Evolutionary conservation across 2,888 invertebrate genomes (phyloP), one percentile per base, ranked within the genome.

Genomic region (Amblyteles armatorius): DNA sequence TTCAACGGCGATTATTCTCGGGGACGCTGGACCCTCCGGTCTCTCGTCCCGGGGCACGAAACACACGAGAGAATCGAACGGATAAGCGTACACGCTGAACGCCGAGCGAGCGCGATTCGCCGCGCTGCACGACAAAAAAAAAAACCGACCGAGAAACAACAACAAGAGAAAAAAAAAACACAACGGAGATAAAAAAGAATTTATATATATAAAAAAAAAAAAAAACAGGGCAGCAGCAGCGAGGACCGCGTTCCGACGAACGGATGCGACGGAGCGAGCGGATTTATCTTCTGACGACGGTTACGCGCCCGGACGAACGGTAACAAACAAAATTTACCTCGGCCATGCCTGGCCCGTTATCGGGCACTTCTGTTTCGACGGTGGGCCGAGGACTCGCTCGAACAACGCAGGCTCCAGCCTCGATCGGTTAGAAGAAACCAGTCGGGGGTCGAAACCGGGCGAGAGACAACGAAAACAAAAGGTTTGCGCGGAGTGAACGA

Each of bases 251-350:
- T 44, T 55, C 74, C 52, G 55, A 74, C 67, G 50, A 57, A 79
- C 74, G 79, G 33, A 79, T 79, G 79, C 82, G 57, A 71, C 33
- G n/a, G 74, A 65, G 9, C 13, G 33, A 36, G 11, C 1, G 36
- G 33, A 36, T 44, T 22, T 44, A 48, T 65, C 33, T 52, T 13
- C 29, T 3, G 50, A 48, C 26, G 29, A 16, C 63, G 63, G 48
- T 50, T 50, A 50, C 11, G n/a, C 48, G 60, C 44, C 48, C 60
- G 50, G 11, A 11, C 7, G 50, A 44, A 19, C 48, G 74, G 48
- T 84, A 82, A 85, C 79, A 40, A 85, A 85, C 82, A 82, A 81
- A 79, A 76, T 83, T 82, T 78, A 79, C 26, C 29, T 52, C 81
- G 76, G 84, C 72, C 72, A 81, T 81, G 81, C 81, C 84, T 76